A percentile compares a stretch with the other conserved stretches of the same genome.
Conservation (phyloP, 2,888 invertebrate genomes). For the Zele albiditarsus region DNA sequence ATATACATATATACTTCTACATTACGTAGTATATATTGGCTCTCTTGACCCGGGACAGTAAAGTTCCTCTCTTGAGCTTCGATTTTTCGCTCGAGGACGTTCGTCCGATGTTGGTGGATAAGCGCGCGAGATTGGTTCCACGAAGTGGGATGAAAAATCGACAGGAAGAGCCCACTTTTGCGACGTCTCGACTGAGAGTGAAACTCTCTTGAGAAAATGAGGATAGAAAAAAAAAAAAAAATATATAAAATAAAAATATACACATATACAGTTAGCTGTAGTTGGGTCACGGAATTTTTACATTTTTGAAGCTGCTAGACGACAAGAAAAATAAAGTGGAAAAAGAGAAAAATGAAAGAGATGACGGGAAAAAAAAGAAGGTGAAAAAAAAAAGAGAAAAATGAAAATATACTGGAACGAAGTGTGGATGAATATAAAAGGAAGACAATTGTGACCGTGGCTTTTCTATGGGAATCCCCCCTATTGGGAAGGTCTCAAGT, state of each 20-base stretch:
- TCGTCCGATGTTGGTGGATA: conserved; percentile 46
- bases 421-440: not conserved
- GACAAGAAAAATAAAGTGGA: not conserved
- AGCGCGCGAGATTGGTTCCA: conserved; percentile 45
- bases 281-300: conserved; percentile 40
- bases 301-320: conserved; percentile 36
- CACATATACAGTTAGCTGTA: conserved; percentile 30
- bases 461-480: conserved; percentile 42
- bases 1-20: not conserved
- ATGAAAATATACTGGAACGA: conserved; percentile 16
- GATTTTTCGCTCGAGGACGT: conserved; percentile 52
- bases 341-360: conserved; percentile 4
- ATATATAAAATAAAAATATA: conserved; percentile 41
- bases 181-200: conserved; percentile 30
- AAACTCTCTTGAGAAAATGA: conserved; percentile 20
- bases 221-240: conserved; percentile 42
- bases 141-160: conserved; percentile 48
- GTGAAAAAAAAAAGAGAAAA: conserved; percentile 1
- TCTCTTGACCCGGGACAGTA: conserved; percentile 13
- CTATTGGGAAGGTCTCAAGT: conserved; percentile 47
- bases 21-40: not conserved
- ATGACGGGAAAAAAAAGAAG: not conserved
- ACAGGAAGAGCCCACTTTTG: conserved; percentile 53
- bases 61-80: conserved; percentile 20
- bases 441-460: conserved; percentile 23